Evolutionary conservation across 1,140 invertebrate genomes (phyloP).

Genomic region (Propsilocerus akamusi): DNA sequence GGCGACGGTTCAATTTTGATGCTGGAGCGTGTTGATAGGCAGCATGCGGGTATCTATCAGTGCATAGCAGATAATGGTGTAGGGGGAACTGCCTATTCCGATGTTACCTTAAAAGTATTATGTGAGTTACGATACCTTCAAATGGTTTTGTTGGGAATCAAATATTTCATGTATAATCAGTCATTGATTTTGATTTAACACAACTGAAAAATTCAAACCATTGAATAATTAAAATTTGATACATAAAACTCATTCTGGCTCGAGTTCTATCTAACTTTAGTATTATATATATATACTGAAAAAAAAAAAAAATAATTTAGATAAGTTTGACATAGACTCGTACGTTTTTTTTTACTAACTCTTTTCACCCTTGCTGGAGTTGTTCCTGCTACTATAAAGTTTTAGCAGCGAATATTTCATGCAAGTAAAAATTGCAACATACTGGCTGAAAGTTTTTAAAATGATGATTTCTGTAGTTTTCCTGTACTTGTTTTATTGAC

Average conservation of each 20-base stretch:
- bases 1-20: conserved; percentile 33
- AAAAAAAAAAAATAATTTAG: too few species aligned
- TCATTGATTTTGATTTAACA: neutral
- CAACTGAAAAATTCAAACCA: too few species aligned
- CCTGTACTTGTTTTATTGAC: neutral
- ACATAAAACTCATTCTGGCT: neutral
- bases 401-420: neutral
- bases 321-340: too few species aligned
- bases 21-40: conserved; percentile 31
- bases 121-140: conserved; percentile 21
- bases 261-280: neutral
- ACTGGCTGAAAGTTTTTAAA: neutral
- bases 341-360: too few species aligned
- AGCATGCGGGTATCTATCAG: conserved; percentile 34
- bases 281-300: neutral
- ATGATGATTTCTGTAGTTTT: neutral
- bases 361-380: neutral
- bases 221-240: neutral
- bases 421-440: neutral
- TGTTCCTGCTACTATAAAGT: neutral
- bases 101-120: conserved; percentile 33
- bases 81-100: conserved; percentile 30
- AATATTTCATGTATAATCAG: conserved; percentile 2
- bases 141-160: neutral
- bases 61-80: conserved; percentile 40